A percentile compares a stretch with the other conserved stretches of the same genome.
Evolutionary conservation across 2,113 vertebrate species (phyloP).

Genomic region (Pipa parva): DNA sequence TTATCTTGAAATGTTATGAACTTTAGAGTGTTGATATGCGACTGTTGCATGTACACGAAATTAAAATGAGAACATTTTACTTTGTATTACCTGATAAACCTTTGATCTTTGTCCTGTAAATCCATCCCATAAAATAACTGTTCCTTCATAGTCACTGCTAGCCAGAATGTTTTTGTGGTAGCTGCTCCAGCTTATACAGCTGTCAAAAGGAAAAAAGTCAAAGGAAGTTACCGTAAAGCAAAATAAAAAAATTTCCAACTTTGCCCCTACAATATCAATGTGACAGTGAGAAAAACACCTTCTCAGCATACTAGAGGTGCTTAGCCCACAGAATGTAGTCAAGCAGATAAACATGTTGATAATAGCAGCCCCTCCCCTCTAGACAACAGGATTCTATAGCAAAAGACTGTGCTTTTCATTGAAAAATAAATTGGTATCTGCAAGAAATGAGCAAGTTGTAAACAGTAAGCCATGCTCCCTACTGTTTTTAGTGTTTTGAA

Average conservation of each 20-base stretch:
- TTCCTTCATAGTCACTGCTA: slow-evolving; percentile 98
- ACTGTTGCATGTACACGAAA: too few relatives aligned
- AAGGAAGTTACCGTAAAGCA: not conserved
- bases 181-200: slow-evolving; percentile 99
- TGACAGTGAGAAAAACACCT: not conserved
- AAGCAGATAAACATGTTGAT: not conserved
- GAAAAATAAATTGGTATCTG: slow-evolving; percentile 9
- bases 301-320: not conserved
- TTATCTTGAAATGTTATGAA: too few relatives aligned
- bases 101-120: slow-evolving; percentile 96
- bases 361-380: not conserved
- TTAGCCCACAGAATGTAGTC: not conserved
- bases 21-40: too few relatives aligned
- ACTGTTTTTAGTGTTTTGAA: not conserved
- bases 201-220: slow-evolving; percentile 52
- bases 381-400: not conserved
- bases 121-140: slow-evolving; percentile 97
- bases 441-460: not conserved
- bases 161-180: slow-evolving; percentile 98
- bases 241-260: not conserved
- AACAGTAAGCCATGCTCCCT: not conserved
- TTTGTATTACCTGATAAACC: slow-evolving; percentile 86
- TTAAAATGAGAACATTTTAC: too few relatives aligned
- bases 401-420: not conserved
- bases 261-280: not conserved